These are phyloP conservation scores for Tachina grossa DNA, from an alignment of 2,888 invertebrate species.

Conservation along the genomic window DNA sequence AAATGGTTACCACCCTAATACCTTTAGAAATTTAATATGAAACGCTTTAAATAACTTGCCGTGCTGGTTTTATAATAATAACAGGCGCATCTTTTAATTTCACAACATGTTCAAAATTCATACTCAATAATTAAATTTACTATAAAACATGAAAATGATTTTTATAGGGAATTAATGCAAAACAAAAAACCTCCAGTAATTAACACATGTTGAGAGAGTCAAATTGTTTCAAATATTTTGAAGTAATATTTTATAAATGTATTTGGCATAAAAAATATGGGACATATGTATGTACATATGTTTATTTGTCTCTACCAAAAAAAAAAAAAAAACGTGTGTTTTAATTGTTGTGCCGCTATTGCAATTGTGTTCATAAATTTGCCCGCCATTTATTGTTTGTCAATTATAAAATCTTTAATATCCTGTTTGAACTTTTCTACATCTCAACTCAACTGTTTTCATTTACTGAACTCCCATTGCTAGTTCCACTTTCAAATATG, in stretches of 20 bases:
- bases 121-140: conserved; percentile 39
- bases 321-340: neutral
- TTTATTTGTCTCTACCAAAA: too few species aligned
- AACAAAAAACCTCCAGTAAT: neutral
- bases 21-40: neutral
- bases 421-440: conserved; percentile 3
- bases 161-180: conserved; percentile 21
- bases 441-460: neutral
- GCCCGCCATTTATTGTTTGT: conserved; percentile 40
- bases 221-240: neutral
- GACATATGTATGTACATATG: neutral
- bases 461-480: conserved; percentile 63
- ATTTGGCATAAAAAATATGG: neutral
- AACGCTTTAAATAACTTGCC: conserved; percentile 4
- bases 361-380: neutral
- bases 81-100: conserved; percentile 52
- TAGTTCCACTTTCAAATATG: conserved; percentile 74
- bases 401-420: neutral
- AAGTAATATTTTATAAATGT: neutral
- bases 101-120: conserved; percentile 42
- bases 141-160: conserved; percentile 54
- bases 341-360: conserved; percentile 14
- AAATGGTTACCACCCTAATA: neutral
- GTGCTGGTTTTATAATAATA: conserved; percentile 25
- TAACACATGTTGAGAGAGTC: neutral